Conservation (phyloP, 2,113 vertebrate species). For the Poeciliopsis prolifica region DNA sequence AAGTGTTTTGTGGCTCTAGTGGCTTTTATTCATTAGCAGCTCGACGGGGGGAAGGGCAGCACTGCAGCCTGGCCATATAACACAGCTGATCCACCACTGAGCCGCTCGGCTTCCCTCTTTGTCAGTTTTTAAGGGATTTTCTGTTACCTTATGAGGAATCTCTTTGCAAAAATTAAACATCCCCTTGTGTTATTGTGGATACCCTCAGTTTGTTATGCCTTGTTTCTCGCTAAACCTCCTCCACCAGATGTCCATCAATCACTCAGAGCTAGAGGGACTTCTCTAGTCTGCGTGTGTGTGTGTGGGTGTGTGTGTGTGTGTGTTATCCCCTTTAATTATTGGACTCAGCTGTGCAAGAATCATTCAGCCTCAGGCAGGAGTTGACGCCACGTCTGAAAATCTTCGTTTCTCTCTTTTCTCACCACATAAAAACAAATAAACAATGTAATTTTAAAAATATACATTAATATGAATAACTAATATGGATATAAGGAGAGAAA, state of each 20-base stretch:
- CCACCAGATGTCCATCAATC: slow-evolving; percentile 15
- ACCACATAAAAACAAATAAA: not conserved
- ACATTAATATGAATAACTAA: not conserved
- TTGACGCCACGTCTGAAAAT: not conserved
- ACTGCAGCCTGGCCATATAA: too few species aligned
- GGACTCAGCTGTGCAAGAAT: slow-evolving; percentile 7
- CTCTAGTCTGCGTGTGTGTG: not conserved
- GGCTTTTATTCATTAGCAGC: too few species aligned
- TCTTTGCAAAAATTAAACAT: not conserved
- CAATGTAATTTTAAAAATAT: not conserved
- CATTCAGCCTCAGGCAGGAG: slow-evolving; percentile 3
- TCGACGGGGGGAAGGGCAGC: too few species aligned
- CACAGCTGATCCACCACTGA: too few species aligned
- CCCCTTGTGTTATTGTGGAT: not conserved
- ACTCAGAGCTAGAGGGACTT: not conserved
- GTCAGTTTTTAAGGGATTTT: not conserved
- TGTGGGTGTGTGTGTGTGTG: not conserved
- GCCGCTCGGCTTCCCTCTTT: too few species aligned
- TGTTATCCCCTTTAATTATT: slow-evolving; percentile 12
- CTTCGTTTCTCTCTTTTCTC: not conserved
- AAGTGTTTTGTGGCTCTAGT: too few species aligned
- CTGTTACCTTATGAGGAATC: not conserved
- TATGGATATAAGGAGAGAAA: not conserved
- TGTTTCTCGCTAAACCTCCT: not conserved
- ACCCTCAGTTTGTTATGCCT: not conserved